Evolutionary conservation across 2,797 vertebrate species (phyloP).

Genomic region (Thamnophis elegans): DNA sequence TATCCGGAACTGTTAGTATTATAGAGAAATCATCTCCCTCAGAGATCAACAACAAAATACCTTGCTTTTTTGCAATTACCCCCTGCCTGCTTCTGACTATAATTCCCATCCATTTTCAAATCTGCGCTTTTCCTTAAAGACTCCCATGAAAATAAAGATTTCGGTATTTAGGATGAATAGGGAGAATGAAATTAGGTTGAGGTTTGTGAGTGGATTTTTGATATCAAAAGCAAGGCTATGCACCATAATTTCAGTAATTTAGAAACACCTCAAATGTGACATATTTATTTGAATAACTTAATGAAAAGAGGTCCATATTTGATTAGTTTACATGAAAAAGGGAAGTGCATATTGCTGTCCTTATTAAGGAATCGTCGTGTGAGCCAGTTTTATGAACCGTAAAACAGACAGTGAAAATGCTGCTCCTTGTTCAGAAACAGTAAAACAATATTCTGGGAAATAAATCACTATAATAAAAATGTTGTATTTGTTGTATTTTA

Average conservation of each 20-base stretch:
- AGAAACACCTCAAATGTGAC: background rate
- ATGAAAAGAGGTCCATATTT: background rate
- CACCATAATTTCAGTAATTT: background rate
- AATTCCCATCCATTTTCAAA: background rate
- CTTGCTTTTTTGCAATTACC: background rate
- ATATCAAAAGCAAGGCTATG: background rate
- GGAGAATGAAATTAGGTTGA: background rate
- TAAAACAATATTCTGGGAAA: background rate
- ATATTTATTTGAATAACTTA: background rate
- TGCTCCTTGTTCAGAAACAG: background rate
- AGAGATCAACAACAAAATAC: slow-evolving; percentile 6
- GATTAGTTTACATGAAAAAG: background rate
- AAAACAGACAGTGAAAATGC: background rate
- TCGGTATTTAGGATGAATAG: background rate
- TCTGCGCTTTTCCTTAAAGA: background rate
- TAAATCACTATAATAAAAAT: background rate
- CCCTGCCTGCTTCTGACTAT: background rate
- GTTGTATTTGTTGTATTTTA: background rate
- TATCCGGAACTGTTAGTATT: background rate
- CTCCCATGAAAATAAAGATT: background rate
- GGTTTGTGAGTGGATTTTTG: background rate
- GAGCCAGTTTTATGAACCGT: background rate
- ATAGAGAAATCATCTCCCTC: background rate
- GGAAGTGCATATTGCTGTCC: background rate
- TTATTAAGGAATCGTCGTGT: background rate